Conservation (phyloP, 2,113 vertebrate species). For the Chroicocephalus ridibundus region DNA sequence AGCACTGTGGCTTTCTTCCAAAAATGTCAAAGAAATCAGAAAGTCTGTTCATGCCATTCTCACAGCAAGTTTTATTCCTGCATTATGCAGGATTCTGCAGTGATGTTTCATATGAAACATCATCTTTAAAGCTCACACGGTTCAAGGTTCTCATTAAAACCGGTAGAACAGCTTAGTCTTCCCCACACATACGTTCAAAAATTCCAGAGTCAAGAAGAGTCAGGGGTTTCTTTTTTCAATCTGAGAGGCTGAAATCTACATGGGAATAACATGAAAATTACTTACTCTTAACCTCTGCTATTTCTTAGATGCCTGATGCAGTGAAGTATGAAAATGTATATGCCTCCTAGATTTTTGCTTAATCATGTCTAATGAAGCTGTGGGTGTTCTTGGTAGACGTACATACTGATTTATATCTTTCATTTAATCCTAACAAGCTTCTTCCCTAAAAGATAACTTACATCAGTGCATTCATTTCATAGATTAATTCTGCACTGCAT, state of each 20-base stretch:
- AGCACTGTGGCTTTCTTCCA: not conserved
- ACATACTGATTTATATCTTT: not conserved
- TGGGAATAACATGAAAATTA: not conserved
- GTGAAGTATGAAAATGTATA: not conserved
- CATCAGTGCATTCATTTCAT: not conserved
- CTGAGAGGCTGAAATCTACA: not conserved
- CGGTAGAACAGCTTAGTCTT: not conserved
- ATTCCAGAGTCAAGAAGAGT: not conserved
- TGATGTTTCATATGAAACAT: not conserved
- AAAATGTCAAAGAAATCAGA: not conserved
- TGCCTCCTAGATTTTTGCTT: not conserved
- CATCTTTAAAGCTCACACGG: not conserved
- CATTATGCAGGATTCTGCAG: not conserved
- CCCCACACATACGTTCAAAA: not conserved
- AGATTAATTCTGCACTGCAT: not conserved
- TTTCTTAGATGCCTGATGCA: not conserved
- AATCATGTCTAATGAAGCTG: not conserved
- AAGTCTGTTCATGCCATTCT: not conserved
- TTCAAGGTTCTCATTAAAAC: conserved; percentile 1
- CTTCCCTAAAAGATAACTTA: not conserved
- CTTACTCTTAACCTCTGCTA: not conserved
- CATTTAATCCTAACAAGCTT: not conserved
- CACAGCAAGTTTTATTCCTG: not conserved
- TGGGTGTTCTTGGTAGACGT: not conserved
- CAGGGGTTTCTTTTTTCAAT: not conserved